Percentiles rank a stretch among this genome's conserved stretches.
These are phyloP conservation scores for Dendrolimus kikuchii DNA, from an alignment of 1,140 invertebrate genomes.

Conservation along the genomic window DNA sequence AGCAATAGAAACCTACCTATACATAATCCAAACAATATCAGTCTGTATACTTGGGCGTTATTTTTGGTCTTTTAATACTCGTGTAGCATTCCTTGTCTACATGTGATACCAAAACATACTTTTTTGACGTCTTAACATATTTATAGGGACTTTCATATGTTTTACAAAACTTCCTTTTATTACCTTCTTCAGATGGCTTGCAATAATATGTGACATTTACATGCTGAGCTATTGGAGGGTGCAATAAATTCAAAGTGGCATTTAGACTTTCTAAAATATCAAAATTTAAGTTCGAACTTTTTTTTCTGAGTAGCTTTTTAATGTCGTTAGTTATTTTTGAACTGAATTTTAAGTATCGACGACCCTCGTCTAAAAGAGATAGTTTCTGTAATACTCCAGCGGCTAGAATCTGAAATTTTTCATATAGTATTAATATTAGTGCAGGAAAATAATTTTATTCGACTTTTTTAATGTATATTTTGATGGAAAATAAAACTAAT, in stretches of 20 bases:
- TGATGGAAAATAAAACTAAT: too few relatives aligned
- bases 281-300: slow-evolving; percentile 24
- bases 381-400: slow-evolving; percentile 39
- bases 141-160: slow-evolving; percentile 4
- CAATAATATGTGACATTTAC: slow-evolving; percentile 28
- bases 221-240: slow-evolving; percentile 29
- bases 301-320: slow-evolving; percentile 43
- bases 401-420: slow-evolving; percentile 32
- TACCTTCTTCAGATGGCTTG: slow-evolving; percentile 48
- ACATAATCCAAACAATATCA: slow-evolving; percentile 14
- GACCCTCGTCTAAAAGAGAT: slow-evolving; percentile 43
- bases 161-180: slow-evolving; percentile 36
- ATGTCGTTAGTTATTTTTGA: slow-evolving; percentile 51
- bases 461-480: background rate
- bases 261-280: slow-evolving; percentile 37
- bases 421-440: background rate
- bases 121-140: slow-evolving; percentile 13
- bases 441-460: background rate
- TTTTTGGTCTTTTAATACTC: slow-evolving; percentile 20
- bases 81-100: slow-evolving; percentile 4
- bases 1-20: slow-evolving; percentile 11
- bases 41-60: slow-evolving; percentile 25
- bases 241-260: slow-evolving; percentile 31
- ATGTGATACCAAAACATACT: slow-evolving; percentile 6
- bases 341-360: slow-evolving; percentile 49